These are phyloP conservation scores for Saccostrea cuccullata DNA, from an alignment of 1,140 invertebrate species.

Conservation along the genomic window DNA sequence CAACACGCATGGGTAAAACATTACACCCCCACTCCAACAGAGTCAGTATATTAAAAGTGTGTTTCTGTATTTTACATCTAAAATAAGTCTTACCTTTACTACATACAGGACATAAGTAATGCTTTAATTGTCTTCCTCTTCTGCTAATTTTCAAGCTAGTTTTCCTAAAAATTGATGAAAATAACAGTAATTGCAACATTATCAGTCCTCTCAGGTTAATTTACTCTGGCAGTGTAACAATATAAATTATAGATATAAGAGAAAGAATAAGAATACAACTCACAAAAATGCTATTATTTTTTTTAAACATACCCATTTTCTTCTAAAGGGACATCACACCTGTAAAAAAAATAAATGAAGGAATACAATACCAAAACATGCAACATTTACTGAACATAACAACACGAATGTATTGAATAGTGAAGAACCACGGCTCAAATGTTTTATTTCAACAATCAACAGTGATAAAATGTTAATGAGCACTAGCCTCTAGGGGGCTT, in stretches of 20 bases:
- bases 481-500: no score
- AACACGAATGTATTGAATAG: no score
- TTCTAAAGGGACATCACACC: neutral
- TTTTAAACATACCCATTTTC: neutral
- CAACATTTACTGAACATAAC: no score
- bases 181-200: neutral
- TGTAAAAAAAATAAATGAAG: neutral
- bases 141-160: neutral
- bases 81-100: neutral
- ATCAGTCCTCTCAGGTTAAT: neutral
- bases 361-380: no score
- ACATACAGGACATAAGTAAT: constrained; percentile 33
- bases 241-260: neutral
- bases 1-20: no score
- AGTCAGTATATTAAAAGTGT: no score
- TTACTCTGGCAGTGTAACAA: no score
- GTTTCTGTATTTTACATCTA: no score
- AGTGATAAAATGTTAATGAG: no score
- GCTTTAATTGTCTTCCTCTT: neutral
- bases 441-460: no score
- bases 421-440: no score
- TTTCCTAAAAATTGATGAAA: neutral
- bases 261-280: neutral
- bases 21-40: no score
- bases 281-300: neutral